Evolutionary conservation across 2,113 vertebrate species (phyloP).

Genomic region (Lasiurus cinereus): DNA sequence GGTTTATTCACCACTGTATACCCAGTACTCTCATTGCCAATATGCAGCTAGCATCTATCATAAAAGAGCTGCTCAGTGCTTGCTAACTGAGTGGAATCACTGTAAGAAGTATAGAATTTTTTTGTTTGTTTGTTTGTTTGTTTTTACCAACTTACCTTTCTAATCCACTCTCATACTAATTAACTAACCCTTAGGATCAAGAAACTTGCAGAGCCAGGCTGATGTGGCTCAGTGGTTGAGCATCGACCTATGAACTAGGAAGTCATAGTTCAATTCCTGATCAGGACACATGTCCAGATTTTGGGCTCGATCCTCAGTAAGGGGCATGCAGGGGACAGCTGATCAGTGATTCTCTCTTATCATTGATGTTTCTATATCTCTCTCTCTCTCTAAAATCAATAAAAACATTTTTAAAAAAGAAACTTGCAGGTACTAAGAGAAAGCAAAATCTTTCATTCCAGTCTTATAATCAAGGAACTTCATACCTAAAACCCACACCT

Average conservation of each 20-base stretch:
- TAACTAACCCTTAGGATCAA: not conserved
- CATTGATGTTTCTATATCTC: too few species aligned
- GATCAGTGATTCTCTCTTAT: too few species aligned
- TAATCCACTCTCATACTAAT: not conserved
- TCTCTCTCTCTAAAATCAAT: too few species aligned
- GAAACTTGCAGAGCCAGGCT: not conserved
- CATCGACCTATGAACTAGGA: too few species aligned
- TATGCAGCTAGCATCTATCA: not conserved
- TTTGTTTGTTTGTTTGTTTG: too few species aligned
- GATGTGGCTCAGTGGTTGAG: too few species aligned
- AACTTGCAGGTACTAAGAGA: not conserved
- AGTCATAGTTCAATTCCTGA: too few species aligned
- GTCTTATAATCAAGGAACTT: not conserved
- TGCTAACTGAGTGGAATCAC: not conserved
- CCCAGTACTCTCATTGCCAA: not conserved
- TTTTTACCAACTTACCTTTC: slow-evolving; percentile 1
- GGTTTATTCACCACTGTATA: not conserved
- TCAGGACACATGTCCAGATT: too few species aligned
- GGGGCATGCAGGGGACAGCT: too few species aligned
- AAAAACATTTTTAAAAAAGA: not conserved
- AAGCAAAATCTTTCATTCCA: not conserved
- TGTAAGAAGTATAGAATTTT: not conserved
- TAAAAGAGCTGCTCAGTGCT: not conserved
- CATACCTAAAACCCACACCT: not conserved
- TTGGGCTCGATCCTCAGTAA: too few species aligned